These are phyloP conservation scores for Daboia siamensis DNA, from an alignment of 2,113 vertebrate genomes.

Conservation along the genomic window DNA sequence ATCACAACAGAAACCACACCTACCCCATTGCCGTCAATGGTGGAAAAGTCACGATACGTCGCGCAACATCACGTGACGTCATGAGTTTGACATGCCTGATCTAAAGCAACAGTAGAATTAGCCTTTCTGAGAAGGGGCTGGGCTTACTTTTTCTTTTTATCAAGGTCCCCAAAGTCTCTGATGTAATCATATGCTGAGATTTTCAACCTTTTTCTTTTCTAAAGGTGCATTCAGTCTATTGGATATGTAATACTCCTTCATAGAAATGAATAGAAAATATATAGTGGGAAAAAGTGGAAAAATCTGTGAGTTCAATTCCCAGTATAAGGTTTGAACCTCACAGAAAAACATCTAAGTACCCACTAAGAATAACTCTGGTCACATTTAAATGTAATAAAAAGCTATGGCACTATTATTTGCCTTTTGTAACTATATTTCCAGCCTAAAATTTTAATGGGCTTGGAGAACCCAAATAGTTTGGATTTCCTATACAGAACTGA, in stretches of 20 bases:
- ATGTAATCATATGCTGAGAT: neutral
- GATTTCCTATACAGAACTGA: neutral
- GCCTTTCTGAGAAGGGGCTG: neutral
- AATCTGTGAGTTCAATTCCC: neutral
- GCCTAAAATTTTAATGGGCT: neutral
- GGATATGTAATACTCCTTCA: neutral
- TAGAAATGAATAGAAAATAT: neutral
- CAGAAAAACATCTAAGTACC: neutral
- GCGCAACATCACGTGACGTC: no score
- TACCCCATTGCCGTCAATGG: no score
- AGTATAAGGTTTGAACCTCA: neutral
- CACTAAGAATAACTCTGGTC: neutral
- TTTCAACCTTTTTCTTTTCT: neutral
- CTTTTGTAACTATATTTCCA: neutral
- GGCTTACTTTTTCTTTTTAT: neutral
- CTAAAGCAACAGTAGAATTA: neutral
- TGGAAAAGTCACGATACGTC: no score
- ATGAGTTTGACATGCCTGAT: no score
- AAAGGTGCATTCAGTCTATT: neutral
- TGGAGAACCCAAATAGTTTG: neutral
- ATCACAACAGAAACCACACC: no score
- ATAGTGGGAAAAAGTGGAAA: neutral
- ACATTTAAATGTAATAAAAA: neutral
- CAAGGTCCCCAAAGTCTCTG: neutral
- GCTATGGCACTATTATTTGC: neutral